A percentile compares a stretch with the other conserved stretches of the same genome.
These are phyloP conservation scores for Nestor notabilis DNA, from an alignment of 2,113 vertebrate genomes.

Conservation along the genomic window DNA sequence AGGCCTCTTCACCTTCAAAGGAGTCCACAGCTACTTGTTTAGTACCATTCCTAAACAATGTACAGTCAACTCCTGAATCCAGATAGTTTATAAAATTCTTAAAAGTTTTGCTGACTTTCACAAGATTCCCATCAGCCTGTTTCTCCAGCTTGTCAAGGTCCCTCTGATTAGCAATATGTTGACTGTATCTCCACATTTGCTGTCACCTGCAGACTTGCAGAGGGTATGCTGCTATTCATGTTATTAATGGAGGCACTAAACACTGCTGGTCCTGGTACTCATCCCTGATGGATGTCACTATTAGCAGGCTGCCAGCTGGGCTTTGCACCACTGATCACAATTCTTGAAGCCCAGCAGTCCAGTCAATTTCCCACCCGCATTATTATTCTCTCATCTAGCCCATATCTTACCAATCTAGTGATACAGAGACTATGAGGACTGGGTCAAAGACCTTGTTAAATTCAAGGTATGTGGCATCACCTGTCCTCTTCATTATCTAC, in stretches of 20 bases:
- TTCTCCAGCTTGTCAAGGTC: neutral
- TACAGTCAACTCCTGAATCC: neutral
- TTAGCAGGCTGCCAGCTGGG: neutral
- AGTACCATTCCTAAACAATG: neutral
- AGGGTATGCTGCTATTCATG: neutral
- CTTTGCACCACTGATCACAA: neutral
- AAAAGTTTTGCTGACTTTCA: neutral
- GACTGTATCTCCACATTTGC: neutral
- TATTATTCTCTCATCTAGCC: neutral
- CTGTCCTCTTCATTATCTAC: neutral
- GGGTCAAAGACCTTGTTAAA: neutral
- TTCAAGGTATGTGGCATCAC: neutral
- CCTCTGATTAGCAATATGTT: neutral
- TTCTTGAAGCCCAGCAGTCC: neutral
- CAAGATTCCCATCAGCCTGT: neutral
- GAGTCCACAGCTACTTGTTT: neutral
- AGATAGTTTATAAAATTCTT: neutral
- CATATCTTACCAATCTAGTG: neutral
- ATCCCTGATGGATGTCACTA: neutral
- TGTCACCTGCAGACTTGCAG: neutral
- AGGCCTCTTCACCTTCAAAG: accelerated
- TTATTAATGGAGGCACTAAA: neutral
- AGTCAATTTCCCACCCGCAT: neutral
- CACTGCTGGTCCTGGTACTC: neutral
- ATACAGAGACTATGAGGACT: neutral